Percentiles rank a stretch among this genome's conserved stretches.
Conservation (phyloP, 2,888 invertebrate species). For the Yponomeuta plumbellus region DNA sequence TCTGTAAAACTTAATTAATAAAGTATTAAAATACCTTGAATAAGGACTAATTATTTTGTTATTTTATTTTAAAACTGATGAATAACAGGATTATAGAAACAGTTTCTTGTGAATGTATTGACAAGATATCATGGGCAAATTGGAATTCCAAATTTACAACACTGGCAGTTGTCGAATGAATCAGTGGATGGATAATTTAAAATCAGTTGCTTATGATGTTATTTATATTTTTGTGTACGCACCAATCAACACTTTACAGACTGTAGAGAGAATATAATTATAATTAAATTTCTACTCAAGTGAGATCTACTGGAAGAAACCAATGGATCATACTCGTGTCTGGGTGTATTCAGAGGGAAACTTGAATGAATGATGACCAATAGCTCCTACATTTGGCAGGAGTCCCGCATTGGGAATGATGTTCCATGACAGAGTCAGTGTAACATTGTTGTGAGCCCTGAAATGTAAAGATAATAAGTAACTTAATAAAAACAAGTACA, state of each 20-base stretch:
- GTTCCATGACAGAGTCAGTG: slow-evolving; percentile 97
- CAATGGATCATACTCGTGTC: slow-evolving; percentile 45
- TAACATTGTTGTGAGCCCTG: slow-evolving; percentile 95
- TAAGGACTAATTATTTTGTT: background rate
- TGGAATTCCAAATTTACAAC: too few relatives aligned
- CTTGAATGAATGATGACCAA: slow-evolving; percentile 90
- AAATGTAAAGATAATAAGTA: slow-evolving; percentile 40
- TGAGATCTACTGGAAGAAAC: slow-evolving; percentile 2
- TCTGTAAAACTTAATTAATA: slow-evolving; percentile 64
- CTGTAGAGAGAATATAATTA: background rate
- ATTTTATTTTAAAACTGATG: background rate
- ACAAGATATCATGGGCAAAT: too few relatives aligned
- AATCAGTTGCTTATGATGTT: background rate
- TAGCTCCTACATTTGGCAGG: slow-evolving; percentile 89
- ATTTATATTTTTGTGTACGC: background rate
- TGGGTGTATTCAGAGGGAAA: slow-evolving; percentile 93
- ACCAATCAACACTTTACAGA: background rate
- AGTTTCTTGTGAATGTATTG: too few relatives aligned
- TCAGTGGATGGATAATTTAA: background rate
- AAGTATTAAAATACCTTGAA: slow-evolving; percentile 47
- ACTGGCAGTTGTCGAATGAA: too few relatives aligned
- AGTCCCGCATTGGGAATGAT: slow-evolving; percentile 99
- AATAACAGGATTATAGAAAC: too few relatives aligned
- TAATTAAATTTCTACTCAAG: background rate
- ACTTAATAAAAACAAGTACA: background rate